phyloP scores from a whole-genome alignment of 2,113 vertebrate species.

The Bettongia penicillata region DNA sequence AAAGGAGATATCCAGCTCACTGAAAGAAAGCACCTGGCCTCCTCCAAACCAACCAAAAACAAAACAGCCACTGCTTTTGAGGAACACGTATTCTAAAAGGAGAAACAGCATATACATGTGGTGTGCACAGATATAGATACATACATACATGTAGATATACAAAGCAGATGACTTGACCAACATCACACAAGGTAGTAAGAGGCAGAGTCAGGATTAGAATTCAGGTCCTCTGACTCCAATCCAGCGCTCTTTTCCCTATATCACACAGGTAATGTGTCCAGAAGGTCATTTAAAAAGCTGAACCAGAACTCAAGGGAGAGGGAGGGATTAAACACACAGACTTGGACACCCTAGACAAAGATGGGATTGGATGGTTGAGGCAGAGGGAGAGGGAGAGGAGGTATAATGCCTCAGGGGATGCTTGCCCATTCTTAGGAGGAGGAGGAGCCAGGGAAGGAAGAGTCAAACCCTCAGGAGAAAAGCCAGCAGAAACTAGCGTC shows the following conservation, averaged over 20 bases:
- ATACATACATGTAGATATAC: not conserved
- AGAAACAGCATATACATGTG: too few species aligned
- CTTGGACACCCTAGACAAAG: not conserved
- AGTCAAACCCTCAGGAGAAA: not conserved
- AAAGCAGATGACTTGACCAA: not conserved
- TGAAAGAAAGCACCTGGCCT: too few species aligned
- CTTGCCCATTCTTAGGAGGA: not conserved
- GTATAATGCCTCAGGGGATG: too few species aligned
- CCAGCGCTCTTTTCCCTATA: not conserved
- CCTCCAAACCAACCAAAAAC: too few species aligned
- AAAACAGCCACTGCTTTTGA: too few species aligned
- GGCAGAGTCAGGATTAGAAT: not conserved
- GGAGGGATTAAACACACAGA: not conserved
- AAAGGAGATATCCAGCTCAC: too few species aligned
- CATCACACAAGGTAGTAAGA: not conserved
- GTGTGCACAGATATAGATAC: not conserved
- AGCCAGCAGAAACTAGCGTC: not conserved
- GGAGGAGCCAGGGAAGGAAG: not conserved
- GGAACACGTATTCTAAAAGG: too few species aligned
- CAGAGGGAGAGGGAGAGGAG: not conserved
- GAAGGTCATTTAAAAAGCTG: not conserved
- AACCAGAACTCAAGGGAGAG: not conserved
- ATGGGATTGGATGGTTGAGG: not conserved
- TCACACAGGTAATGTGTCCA: not conserved
- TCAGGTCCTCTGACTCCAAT: not conserved